Evolutionary conservation across 2,888 invertebrate genomes (phyloP).

Genomic region (Drosophila dives): DNA sequence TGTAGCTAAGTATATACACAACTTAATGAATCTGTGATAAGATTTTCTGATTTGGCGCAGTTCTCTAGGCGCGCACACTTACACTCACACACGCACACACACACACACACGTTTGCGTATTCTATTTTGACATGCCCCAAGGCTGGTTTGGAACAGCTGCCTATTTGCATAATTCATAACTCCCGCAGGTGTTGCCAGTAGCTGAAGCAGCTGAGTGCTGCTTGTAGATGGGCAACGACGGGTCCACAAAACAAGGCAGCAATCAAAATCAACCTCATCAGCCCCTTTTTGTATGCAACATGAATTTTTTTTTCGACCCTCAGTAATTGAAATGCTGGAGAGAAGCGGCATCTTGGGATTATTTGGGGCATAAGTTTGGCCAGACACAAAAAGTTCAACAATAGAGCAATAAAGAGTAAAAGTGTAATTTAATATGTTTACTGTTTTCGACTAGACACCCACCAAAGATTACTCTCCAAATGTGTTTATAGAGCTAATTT

Average conservation of each 20-base stretch:
- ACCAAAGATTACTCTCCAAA: neutral
- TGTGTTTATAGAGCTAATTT: neutral
- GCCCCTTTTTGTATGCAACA: constrained; percentile 72
- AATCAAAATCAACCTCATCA: constrained; percentile 61
- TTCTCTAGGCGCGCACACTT: constrained; percentile 29
- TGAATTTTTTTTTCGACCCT: constrained; percentile 44
- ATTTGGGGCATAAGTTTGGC: neutral
- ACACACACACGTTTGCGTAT: constrained; percentile 11
- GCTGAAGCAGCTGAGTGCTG: neutral
- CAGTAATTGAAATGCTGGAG: constrained; percentile 35
- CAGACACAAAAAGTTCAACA: constrained; percentile 1
- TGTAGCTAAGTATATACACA: constrained; percentile 11
- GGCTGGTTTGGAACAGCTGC: constrained; percentile 33
- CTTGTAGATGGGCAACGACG: neutral
- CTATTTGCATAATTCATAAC: constrained; percentile 74
- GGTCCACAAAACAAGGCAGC: constrained; percentile 44
- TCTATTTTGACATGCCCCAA: constrained; percentile 52
- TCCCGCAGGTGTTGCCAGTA: constrained; percentile 62
- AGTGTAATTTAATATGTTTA: constrained; percentile 5
- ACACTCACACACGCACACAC: neutral
- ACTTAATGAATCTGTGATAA: constrained; percentile 48
- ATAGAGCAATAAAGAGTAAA: neutral
- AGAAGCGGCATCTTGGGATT: constrained; percentile 4
- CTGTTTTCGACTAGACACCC: neutral
- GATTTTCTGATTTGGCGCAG: constrained; percentile 34